Evolutionary conservation across 2,797 vertebrate species (phyloP).

Genomic region (Gallinago solitaria): DNA sequence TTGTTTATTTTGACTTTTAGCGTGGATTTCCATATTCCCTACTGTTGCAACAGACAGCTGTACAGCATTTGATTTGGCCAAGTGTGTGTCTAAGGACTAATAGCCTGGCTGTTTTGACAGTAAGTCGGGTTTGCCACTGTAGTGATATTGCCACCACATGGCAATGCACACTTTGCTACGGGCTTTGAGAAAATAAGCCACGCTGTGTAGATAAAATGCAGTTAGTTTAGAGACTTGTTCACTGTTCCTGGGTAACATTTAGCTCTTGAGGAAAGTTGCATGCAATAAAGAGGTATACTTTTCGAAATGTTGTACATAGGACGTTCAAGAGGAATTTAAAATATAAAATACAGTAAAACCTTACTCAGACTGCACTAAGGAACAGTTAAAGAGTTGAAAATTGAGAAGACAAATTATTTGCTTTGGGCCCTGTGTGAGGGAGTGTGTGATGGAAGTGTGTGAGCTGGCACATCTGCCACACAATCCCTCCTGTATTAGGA

Average conservation of each 20-base stretch:
- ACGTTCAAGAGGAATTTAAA: neutral
- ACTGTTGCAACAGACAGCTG: neutral
- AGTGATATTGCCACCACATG: neutral
- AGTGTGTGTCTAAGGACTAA: neutral
- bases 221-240: neutral
- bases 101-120: neutral
- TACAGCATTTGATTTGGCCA: neutral
- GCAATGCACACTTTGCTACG: neutral
- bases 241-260: neutral
- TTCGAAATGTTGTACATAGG: neutral
- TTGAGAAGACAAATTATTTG: neutral
- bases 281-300: neutral
- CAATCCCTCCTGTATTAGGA: neutral
- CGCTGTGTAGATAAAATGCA: neutral
- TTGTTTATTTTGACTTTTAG: slow-evolving; percentile 30
- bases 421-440: neutral
- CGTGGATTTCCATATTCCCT: neutral
- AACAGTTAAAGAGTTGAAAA: neutral
- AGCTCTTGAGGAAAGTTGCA: neutral
- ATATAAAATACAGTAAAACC: neutral
- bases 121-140: neutral
- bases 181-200: neutral
- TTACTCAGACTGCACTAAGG: neutral
- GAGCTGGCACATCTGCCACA: neutral
- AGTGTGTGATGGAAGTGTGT: neutral